Conservation (phyloP, 2,888 invertebrate species). For the Leptopilina myrica region DNA sequence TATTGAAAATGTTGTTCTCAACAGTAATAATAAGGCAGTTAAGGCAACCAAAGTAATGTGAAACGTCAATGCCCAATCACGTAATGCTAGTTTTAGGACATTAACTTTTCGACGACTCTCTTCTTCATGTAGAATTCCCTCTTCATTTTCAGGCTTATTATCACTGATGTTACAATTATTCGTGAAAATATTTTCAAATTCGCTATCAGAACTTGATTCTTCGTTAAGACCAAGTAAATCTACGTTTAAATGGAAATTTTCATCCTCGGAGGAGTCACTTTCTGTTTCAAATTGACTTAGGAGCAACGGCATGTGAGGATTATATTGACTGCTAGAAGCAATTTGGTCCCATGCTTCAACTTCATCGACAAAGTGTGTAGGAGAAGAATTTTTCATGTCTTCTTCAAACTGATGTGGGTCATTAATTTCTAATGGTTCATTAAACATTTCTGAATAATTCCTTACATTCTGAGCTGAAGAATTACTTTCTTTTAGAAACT, state of each 20-base stretch:
- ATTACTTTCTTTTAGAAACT: background rate
- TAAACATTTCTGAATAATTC: background rate
- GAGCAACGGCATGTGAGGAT: background rate
- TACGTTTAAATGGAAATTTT: background rate
- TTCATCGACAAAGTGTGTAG: background rate
- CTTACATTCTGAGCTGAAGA: background rate
- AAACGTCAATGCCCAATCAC: too few species aligned
- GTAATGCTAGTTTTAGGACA: too few species aligned
- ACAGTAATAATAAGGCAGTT: too few species aligned
- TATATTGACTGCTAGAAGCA: background rate
- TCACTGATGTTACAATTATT: background rate
- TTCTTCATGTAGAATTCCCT: too few species aligned
- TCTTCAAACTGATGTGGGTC: background rate
- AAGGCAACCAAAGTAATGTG: too few species aligned
- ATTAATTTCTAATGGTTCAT: conserved; percentile 1
- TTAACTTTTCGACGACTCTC: too few species aligned
- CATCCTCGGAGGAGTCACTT: background rate
- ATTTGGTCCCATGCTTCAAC: background rate
- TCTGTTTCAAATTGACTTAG: background rate
- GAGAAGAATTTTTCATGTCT: background rate
- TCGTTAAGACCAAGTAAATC: background rate
- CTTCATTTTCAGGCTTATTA: too few species aligned
- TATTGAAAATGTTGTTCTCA: too few species aligned
- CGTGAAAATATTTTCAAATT: background rate
- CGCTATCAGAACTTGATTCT: background rate